These are phyloP conservation scores for Gyrodactylus salaris DNA, from an alignment of 1,140 invertebrate species.

Conservation along the genomic window DNA sequence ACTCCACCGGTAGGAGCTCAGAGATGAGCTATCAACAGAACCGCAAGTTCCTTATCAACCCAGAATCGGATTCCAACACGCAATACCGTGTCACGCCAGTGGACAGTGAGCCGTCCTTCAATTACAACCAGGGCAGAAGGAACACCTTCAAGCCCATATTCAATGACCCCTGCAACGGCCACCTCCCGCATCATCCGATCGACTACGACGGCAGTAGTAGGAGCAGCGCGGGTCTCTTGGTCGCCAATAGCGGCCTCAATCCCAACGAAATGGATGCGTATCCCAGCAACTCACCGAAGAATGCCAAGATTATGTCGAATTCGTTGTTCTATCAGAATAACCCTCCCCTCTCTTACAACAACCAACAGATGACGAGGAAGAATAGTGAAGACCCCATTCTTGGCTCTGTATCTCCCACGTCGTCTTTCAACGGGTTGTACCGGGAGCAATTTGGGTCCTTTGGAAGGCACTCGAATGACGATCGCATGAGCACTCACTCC, in stretches of 20 bases:
- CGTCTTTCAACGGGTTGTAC: neutral
- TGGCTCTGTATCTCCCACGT: neutral
- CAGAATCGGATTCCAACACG: neutral
- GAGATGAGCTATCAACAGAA: neutral
- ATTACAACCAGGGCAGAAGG: neutral
- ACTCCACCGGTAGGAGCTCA: neutral
- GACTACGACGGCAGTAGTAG: neutral
- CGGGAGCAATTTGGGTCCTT: neutral
- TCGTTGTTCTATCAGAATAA: neutral
- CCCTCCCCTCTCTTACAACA: no score
- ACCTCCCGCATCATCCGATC: neutral
- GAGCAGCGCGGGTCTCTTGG: no score
- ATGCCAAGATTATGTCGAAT: neutral
- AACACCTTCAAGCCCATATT: neutral
- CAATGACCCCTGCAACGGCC: neutral
- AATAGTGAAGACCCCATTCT: neutral
- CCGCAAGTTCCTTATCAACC: neutral
- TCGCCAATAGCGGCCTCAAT: neutral
- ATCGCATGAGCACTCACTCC: neutral
- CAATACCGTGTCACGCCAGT: neutral
- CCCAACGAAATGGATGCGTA: neutral
- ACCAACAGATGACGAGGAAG: neutral
- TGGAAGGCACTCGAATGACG: neutral
- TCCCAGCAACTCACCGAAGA: neutral
- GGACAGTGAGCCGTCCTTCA: neutral